Base-by-base conservation (phyloP, 1,140 invertebrate species). In the Macrostomum lignano region DNA sequence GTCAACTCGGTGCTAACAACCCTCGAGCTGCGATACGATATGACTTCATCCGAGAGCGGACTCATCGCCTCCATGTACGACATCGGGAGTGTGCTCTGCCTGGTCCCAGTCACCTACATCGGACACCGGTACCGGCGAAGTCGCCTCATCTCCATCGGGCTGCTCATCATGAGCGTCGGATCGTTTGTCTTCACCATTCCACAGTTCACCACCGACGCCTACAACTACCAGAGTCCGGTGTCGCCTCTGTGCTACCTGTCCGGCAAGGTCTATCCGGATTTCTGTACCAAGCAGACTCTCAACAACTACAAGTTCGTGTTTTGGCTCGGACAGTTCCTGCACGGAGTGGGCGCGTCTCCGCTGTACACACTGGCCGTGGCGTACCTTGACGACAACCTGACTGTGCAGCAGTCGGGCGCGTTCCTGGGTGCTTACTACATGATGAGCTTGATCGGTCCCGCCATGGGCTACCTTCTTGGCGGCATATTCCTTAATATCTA, bases 131-230 rank as follows among this genome's bases (percentile, higher is more conserved):
- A 67, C 23, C 79, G 79, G 73, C 75, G 0, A 63, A 67, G 35
- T 77, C 73, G 56, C 61, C 82, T 17, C 74, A 45, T 17, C 40
- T 46, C 15, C 9, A 59, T 62, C 40, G 74, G 76, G 38, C 69
- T 81, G 17, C 68, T 82, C 6, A 69, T 88, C 39, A 77, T 86
- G 42, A 50, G 49, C 0, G 21, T 56, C 1, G 53, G 81, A 0
- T 81, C 77, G 17, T 65, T 91, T 44, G 68, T 91, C 28, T 91
- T 91, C 49, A 72, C 79, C 49, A 64, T 84, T 31, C 84, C 84
- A 4, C 81, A 93, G 55, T 84, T 88, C 47, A 72, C 73, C n/a
- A 39, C 46, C 2, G 43, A 36, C 9, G 6, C 23, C 3, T 56
- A 56, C 33, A n/a, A n/a, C n/a, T n/a, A n/a, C n/a, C n/a, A n/a